These are phyloP conservation scores for Mesitornis unicolor DNA, from an alignment of 2,113 vertebrate genomes.

Conservation along the genomic window DNA sequence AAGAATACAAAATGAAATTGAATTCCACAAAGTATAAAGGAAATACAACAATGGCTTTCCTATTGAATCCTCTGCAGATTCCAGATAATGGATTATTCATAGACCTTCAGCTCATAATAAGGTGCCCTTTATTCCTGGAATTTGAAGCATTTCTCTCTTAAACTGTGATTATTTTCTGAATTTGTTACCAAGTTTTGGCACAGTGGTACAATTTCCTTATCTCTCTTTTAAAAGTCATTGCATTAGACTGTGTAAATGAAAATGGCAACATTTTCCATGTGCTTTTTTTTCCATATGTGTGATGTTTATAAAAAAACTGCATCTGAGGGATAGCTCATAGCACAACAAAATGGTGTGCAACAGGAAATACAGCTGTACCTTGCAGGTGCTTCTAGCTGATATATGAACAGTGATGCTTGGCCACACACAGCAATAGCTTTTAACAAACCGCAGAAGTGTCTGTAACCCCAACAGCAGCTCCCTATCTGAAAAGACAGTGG, in stretches of 20 bases:
- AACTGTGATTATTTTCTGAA: conserved; percentile 37
- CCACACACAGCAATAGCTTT: neutral
- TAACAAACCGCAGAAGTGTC: neutral
- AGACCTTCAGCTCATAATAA: conserved; percentile 35
- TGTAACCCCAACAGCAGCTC: neutral
- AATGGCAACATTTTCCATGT: neutral
- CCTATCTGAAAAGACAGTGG: neutral
- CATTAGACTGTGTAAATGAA: neutral
- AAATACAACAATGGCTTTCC: conserved; percentile 3
- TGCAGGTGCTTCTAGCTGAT: conserved; percentile 16
- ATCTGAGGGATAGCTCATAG: neutral
- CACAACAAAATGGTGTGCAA: neutral
- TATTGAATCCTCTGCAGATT: conserved; percentile 44
- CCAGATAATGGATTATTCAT: conserved; percentile 65
- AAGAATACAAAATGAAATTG: conserved; percentile 52
- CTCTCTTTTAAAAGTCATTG: neutral
- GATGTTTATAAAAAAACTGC: conserved; percentile 7
- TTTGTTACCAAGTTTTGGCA: conserved; percentile 3
- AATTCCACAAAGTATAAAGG: conserved; percentile 31
- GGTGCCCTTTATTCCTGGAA: conserved; percentile 32
- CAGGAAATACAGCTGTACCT: neutral
- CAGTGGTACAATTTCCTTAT: conserved; percentile 12
- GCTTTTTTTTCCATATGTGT: neutral
- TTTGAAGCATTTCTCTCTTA: conserved; percentile 39
- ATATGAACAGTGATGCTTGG: neutral